Evolutionary conservation across 2,113 vertebrate genomes (phyloP).

Genomic region (Perca flavescens): DNA sequence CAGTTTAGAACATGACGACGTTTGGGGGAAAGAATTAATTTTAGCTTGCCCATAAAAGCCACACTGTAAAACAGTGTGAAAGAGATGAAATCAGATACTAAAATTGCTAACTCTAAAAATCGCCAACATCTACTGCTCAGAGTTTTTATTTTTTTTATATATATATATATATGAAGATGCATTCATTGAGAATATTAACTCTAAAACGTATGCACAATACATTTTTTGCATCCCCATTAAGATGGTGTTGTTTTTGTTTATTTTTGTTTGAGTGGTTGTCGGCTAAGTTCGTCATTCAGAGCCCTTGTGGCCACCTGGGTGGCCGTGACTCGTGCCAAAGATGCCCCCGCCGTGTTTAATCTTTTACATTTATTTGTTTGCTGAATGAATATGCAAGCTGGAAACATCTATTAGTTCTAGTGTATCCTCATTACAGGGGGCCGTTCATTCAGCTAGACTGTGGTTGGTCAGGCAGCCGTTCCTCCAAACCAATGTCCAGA

Average conservation of each 20-base stretch:
- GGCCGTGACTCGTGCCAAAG: constrained; percentile 75
- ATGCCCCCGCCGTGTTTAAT: constrained; percentile 80
- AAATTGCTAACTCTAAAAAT: constrained; percentile 58
- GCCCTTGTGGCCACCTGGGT: constrained; percentile 73
- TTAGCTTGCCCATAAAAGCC: constrained; percentile 62
- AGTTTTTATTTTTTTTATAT: constrained; percentile 3
- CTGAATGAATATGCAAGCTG: constrained; percentile 81
- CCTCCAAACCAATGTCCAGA: constrained; percentile 69
- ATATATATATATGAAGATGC: background rate
- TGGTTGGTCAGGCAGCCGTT: constrained; percentile 69
- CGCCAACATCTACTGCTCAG: constrained; percentile 22
- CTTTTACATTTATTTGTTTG: constrained; percentile 83
- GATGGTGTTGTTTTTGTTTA: constrained; percentile 64
- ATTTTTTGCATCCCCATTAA: constrained; percentile 51
- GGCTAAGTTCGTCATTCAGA: constrained; percentile 54
- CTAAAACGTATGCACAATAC: constrained; percentile 47
- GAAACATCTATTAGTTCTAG: constrained; percentile 77
- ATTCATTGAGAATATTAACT: constrained; percentile 37
- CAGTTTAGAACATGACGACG: constrained; percentile 74
- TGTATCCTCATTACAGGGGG: constrained; percentile 77
- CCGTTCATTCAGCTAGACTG: constrained; percentile 82
- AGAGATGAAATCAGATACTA: constrained; percentile 66
- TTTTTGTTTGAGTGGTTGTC: constrained; percentile 68
- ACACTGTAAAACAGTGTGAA: constrained; percentile 69
- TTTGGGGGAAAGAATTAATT: constrained; percentile 72